Conservation (phyloP, 2,888 invertebrate genomes). For the Sinelater perroti region DNA sequence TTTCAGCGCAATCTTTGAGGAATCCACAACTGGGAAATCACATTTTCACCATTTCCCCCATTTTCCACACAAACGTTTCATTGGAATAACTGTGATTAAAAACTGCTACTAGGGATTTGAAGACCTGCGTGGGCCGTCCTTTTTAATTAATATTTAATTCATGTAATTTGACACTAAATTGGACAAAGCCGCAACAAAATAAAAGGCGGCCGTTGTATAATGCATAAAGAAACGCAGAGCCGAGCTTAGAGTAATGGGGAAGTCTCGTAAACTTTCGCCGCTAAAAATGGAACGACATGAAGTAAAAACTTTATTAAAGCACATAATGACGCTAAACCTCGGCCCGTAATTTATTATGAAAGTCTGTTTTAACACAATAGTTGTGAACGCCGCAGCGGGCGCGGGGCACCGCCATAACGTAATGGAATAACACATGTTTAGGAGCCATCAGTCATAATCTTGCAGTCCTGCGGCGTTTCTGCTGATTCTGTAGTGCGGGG, state of each 20-base stretch:
- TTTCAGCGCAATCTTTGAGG: too few species aligned
- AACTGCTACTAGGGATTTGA: too few species aligned
- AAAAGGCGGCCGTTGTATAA: conserved; percentile 3
- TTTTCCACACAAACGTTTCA: too few species aligned
- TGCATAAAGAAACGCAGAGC: conserved; percentile 15
- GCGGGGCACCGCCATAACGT: conserved; percentile 4
- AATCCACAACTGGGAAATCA: too few species aligned
- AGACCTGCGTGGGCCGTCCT: too few species aligned
- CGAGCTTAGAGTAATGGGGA: conserved; percentile 15
- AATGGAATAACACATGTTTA: conserved; percentile 27
- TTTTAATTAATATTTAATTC: conserved; percentile 17
- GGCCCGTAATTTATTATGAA: conserved; percentile 20
- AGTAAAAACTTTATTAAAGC: conserved; percentile 32
- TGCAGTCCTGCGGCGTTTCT: conserved; percentile 20
- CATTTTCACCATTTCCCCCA: too few species aligned
- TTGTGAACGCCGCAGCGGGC: conserved; percentile 14
- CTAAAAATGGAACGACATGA: conserved; percentile 28
- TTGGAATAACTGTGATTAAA: too few species aligned
- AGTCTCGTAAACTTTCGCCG: conserved; percentile 20
- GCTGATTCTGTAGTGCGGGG: conserved; percentile 23
- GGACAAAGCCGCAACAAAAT: conserved; percentile 4
- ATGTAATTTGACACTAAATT: conserved; percentile 8
- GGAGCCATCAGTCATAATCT: conserved; percentile 21
- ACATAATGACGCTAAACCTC: conserved; percentile 20
- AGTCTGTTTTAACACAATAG: conserved; percentile 24